Evolutionary conservation across 2,797 vertebrate genomes (phyloP), one percentile per base, ranked within the genome.

Genomic region (Bryconaethiops microstoma): DNA sequence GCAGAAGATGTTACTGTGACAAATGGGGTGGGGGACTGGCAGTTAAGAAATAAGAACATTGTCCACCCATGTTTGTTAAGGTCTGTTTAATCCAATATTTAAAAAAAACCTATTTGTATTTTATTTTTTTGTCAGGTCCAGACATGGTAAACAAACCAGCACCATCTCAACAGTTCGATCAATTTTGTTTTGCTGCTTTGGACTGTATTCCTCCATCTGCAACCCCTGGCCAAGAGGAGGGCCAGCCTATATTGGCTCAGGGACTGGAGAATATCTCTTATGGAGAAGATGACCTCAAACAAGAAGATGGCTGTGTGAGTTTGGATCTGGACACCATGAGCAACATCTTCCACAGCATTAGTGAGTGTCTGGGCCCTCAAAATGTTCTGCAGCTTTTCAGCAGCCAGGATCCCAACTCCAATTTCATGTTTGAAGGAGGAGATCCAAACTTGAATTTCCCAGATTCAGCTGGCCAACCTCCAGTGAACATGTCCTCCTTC

Each of bases 401-500:
- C 40, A 79, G 76, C 78, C 69, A 45, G 1, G 81, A 89, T 4
- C 0, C 55, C 60, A 86, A 60, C 40, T 5, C 86, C 29, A 25
- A 55, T 79, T 86, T 89, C 1, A 0, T 21, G 67, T 68, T 71
- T 4, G 65, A 77, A 25, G 83, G 59, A 82, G 19, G 86, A 82
- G 91, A 94, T 5, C 40, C 69, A 57, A 92, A 90, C 87, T 82
- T 85, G 25, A 91, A 88, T 82, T 71, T 74, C 19, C 85, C 73
- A 78, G 76, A 84, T 57, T 65, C 35, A 2, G 76, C 55, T 29
- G 39, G 39, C 40, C 2, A 68, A 0, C 82, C 86, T 71, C 2
- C 25, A 1, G 88, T 86, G 84, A 91, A 94, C 88, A 86, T 93
- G 73, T 54, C 90, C 16, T 87, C 89, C 48, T 92, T 88, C 76